Conservation (phyloP, 2,113 vertebrate genomes). For the Aplodontia rufa region DNA sequence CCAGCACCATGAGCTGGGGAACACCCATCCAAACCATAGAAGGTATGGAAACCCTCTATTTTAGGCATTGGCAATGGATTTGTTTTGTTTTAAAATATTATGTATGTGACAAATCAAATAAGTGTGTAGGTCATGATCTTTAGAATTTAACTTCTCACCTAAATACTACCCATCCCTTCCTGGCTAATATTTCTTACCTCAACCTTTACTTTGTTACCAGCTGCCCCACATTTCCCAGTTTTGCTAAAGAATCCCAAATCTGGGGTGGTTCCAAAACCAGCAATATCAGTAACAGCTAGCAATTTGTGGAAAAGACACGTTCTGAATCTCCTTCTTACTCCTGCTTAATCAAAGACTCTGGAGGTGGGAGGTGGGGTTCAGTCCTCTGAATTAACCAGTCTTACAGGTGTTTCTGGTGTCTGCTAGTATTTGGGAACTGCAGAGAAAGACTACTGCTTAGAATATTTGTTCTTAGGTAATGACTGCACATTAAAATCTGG, state of each 20-base stretch:
- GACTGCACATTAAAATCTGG: background rate
- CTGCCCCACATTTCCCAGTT: background rate
- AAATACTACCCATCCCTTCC: background rate
- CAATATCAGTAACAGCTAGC: background rate
- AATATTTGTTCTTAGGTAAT: background rate
- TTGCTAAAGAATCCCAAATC: background rate
- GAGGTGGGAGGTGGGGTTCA: background rate
- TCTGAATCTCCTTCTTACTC: background rate
- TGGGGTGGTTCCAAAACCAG: background rate
- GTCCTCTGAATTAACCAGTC: background rate
- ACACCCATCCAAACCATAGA: background rate
- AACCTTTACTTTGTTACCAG: background rate
- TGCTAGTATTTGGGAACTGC: background rate
- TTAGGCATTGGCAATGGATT: background rate
- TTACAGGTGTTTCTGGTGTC: background rate
- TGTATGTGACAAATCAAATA: background rate
- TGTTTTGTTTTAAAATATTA: background rate
- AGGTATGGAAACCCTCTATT: background rate
- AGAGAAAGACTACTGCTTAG: background rate
- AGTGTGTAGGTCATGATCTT: background rate
- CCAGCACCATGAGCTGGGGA: background rate
- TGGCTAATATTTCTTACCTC: background rate
- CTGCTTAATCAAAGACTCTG: background rate
- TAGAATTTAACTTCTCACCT: background rate
- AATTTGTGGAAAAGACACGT: background rate